Evolutionary conservation across 2,113 vertebrate genomes (phyloP).

Genomic region (Serinus canaria): DNA sequence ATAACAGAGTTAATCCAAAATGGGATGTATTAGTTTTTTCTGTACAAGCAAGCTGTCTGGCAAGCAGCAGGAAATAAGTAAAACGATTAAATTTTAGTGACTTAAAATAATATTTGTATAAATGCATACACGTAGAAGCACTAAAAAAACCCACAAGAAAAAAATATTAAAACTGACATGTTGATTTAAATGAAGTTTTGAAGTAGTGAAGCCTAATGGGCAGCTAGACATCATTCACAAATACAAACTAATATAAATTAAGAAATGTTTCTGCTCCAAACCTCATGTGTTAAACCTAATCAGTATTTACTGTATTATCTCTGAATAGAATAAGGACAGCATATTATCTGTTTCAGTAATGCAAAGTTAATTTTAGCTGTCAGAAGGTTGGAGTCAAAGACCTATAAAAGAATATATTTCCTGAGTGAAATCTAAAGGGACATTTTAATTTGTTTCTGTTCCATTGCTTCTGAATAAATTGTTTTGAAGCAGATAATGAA

Average conservation of each 20-base stretch:
- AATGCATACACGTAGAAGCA: not conserved
- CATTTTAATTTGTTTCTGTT: constrained; percentile 34
- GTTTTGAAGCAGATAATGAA: constrained; percentile 13
- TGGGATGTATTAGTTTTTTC: not conserved
- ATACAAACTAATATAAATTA: not conserved
- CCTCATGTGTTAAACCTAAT: not conserved
- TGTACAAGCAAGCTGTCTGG: not conserved
- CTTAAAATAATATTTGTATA: not conserved
- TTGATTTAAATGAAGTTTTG: not conserved
- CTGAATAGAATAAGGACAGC: not conserved
- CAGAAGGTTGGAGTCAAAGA: constrained; percentile 26
- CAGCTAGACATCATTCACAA: not conserved
- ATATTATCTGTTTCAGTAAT: constrained; percentile 28
- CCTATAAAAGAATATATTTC: constrained; percentile 26
- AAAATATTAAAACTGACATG: not conserved
- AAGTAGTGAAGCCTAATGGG: not conserved
- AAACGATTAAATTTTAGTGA: not conserved
- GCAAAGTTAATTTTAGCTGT: constrained; percentile 40
- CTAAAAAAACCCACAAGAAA: not conserved
- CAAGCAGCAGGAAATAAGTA: not conserved
- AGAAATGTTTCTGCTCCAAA: not conserved
- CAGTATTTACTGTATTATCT: constrained; percentile 8
- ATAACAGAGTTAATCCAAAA: not conserved
- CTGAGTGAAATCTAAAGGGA: constrained; percentile 14
- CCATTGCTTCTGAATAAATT: constrained; percentile 13